Conservation (phyloP, 2,797 vertebrate genomes). For the Gallirallus australis region DNA sequence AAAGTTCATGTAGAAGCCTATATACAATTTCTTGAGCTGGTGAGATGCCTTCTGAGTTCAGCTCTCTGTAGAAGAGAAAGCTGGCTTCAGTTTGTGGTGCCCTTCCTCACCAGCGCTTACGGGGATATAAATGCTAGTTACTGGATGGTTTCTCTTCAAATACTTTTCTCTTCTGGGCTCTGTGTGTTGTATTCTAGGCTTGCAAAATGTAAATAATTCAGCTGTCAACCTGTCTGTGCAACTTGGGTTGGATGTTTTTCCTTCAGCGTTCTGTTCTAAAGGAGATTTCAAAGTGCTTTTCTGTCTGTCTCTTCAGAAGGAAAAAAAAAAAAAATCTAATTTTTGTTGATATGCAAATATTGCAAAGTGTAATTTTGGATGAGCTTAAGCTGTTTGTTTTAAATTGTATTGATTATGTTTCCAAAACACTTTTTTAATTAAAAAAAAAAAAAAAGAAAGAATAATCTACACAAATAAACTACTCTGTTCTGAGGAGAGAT, state of each 20-base stretch:
- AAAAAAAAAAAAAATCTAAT: background rate
- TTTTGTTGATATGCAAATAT: background rate
- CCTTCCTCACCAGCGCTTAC: background rate
- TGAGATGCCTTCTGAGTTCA: background rate
- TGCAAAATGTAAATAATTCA: background rate
- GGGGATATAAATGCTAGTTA: background rate
- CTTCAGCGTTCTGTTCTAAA: background rate
- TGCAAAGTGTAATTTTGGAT: fast-evolving
- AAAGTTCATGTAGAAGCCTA: fast-evolving
- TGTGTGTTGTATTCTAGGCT: background rate
- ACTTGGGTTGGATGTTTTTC: background rate
- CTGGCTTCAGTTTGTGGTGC: background rate
- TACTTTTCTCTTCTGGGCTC: background rate
- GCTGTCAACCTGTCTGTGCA: background rate
- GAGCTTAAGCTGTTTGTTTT: background rate
- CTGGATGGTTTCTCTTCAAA: background rate
- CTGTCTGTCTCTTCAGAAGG: background rate
- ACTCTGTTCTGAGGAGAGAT: background rate
- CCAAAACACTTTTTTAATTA: background rate
- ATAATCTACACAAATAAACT: background rate
- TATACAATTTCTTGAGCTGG: background rate
- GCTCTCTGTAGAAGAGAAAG: background rate
- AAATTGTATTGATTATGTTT: background rate
- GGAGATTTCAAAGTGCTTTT: background rate
- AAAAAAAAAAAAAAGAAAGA: background rate